These are phyloP conservation scores for Antidorcas marsupialis DNA, from an alignment of 2,113 vertebrate species.

Conservation along the genomic window DNA sequence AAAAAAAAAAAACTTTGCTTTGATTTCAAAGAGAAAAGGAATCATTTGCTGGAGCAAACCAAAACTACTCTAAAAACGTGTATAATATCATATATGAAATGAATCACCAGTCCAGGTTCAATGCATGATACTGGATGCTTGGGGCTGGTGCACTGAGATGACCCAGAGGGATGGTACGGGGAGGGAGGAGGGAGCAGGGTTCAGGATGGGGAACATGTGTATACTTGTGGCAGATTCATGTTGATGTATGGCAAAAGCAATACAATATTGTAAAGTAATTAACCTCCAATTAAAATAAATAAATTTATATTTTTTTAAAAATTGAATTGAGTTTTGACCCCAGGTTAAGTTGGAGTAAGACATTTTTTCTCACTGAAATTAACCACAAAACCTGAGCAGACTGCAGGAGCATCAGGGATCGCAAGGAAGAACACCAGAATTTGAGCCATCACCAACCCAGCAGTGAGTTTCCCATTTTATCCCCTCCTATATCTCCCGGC, in stretches of 20 bases:
- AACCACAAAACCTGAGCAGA: neutral
- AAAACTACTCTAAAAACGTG: neutral
- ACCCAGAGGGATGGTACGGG: rapidly evolving
- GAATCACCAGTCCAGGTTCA: too few species aligned
- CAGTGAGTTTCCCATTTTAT: neutral
- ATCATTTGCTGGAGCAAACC: neutral
- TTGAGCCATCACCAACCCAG: neutral
- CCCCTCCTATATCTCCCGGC: neutral
- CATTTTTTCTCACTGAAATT: slow-evolving; percentile 2
- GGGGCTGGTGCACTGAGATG: too few species aligned
- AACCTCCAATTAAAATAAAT: too few species aligned
- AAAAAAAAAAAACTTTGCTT: neutral
- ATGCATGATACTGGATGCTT: too few species aligned
- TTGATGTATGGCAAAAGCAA: too few species aligned
- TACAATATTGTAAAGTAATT: too few species aligned
- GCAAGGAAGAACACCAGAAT: neutral
- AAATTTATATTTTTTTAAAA: too few species aligned
- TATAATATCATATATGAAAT: too few species aligned
- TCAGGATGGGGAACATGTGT: too few species aligned
- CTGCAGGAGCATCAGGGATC: neutral
- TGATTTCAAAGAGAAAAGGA: slow-evolving; percentile 19
- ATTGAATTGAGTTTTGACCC: neutral
- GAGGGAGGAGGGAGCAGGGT: too few species aligned
- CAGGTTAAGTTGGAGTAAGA: neutral
- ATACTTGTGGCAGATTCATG: too few species aligned